phyloP scores from a whole-genome alignment of 2,888 invertebrate genomes.

The Anodontia alba region DNA sequence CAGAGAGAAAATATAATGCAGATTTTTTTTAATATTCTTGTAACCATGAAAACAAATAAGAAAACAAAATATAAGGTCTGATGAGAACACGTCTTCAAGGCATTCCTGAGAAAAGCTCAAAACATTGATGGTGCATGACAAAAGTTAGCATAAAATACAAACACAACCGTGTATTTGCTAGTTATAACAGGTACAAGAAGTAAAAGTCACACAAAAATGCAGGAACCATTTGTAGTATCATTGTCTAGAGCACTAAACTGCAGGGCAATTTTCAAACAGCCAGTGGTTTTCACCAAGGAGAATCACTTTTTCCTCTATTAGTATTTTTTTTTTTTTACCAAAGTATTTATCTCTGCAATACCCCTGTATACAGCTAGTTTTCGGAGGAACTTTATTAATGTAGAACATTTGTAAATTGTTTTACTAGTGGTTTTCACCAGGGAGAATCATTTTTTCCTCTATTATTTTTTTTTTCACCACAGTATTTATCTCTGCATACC shows the following conservation, averaged over 20 bases:
- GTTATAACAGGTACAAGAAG: slow-evolving; percentile 5
- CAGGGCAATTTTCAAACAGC: slow-evolving; percentile 5
- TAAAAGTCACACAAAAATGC: slow-evolving; percentile 16
- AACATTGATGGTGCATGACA: slow-evolving; percentile 15
- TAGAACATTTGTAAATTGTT: no score
- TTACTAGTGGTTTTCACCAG: no score
- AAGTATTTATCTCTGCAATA: not conserved
- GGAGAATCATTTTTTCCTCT: no score
- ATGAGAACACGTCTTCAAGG: not conserved
- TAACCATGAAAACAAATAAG: no score
- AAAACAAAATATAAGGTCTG: not conserved
- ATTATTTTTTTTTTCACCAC: no score
- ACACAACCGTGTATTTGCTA: slow-evolving; percentile 8
- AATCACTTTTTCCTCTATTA: not conserved
- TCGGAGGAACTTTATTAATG: no score
- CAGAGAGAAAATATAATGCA: no score
- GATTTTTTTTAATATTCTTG: no score
- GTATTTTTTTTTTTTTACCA: not conserved
- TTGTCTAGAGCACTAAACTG: slow-evolving; percentile 1
- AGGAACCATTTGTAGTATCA: slow-evolving; percentile 6
- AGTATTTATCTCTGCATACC: no score
- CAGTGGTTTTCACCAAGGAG: not conserved
- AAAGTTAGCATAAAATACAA: slow-evolving; percentile 18
- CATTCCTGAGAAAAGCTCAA: slow-evolving; percentile 7
- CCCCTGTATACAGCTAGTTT: no score